Percentiles rank a stretch among this genome's conserved stretches.
phyloP scores from a whole-genome alignment of 2,797 vertebrate genomes.

The Sardinella longiceps region DNA sequence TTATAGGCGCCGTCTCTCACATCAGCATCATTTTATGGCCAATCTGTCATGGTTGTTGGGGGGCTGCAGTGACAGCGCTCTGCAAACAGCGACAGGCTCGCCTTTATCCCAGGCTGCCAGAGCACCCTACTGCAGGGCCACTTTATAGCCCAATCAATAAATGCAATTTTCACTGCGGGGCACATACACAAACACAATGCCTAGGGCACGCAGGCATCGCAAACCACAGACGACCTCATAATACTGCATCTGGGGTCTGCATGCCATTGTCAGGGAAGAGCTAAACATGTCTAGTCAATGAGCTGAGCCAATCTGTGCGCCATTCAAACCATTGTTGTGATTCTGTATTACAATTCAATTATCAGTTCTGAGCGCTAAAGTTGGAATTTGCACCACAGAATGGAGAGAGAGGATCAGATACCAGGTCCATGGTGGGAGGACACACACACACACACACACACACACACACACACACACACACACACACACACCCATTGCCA shows the following conservation, averaged over 20 bases:
- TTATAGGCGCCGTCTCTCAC: conserved; percentile 5
- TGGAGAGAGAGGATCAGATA: neutral
- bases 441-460: neutral
- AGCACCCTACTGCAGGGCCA: neutral
- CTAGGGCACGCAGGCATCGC: neutral
- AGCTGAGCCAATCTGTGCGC: too few relatives aligned
- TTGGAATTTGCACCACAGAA: neutral
- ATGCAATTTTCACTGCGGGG: conserved; percentile 24
- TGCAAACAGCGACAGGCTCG: conserved; percentile 24
- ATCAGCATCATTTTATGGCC: conserved; percentile 33
- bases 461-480: neutral
- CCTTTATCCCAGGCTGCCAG: neutral
- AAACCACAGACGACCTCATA: neutral
- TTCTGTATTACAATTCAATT: neutral
- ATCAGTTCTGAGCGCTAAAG: too few relatives aligned
- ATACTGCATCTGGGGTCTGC: neutral
- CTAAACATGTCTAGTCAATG: too few relatives aligned
- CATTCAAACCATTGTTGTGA: neutral
- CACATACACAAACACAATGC: neutral
- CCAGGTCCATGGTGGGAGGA: neutral
- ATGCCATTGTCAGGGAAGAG: too few relatives aligned
- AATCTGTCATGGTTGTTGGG: conserved; percentile 17
- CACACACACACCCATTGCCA: neutral
- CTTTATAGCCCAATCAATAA: conserved; percentile 39
- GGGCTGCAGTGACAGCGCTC: conserved; percentile 9